Evolutionary conservation across 2,888 invertebrate species (phyloP), one percentile per base, ranked within the genome.

Genomic region (Microchrysa polita): DNA sequence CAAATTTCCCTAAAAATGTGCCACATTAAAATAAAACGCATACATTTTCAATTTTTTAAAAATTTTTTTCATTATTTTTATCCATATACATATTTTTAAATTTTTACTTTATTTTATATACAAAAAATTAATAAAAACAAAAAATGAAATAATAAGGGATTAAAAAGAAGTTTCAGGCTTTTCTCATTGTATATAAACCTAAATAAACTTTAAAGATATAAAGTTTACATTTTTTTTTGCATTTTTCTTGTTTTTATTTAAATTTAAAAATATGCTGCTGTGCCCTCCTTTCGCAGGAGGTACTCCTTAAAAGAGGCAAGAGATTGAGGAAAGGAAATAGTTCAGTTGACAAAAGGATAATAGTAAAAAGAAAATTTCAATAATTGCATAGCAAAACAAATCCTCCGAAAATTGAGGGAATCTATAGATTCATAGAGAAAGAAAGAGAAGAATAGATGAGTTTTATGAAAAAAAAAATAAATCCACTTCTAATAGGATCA

Each of bases 101-200:
- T 53, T 67, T 67, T 67, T 44, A 20, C 18, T 52, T 52, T 27
- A 27, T 67, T 65, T 67, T 67, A 53, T 65, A 65, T 65, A 65
- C 65, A 34, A 34, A 34, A 65, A 65, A 65, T 48, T 65, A 65
- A 65, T 65, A 65, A 65, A 65, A 65, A 65, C 65, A 65, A 65
- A 65, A 48, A 48, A 48, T 34, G 44, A 65, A 65, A 65, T 65
- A 65, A 48, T 65, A 65, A 65, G 65, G 44, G 20, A 42, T 34
- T 34, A 34, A 34, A 18, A 23, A 12, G 5, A 20, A n/a, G 53
- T 55, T 55, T 55, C 55, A 55, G 55, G 55, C 55, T 55, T 55
- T 55, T 55, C 55, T 55, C 55, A 55, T n/a, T 55, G 18, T 10
- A 55, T n/a, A 10, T 48, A 34, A 34, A 34, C 27, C 27, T 34